Conservation (phyloP, 2,113 vertebrate species). For the Larimichthys polyactis region DNA sequence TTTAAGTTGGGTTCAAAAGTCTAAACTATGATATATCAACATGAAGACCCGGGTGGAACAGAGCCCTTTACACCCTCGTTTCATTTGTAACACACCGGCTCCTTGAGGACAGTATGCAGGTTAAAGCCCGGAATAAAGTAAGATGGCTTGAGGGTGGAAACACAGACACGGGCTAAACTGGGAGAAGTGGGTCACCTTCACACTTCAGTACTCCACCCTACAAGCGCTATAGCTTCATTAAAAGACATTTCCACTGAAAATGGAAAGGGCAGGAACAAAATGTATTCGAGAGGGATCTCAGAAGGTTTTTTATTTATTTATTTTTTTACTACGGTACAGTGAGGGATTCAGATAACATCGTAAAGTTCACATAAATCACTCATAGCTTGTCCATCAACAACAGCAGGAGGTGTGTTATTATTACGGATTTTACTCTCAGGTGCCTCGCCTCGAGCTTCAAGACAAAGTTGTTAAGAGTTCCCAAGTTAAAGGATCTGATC, state of each 20-base stretch:
- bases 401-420: neutral
- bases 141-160: constrained; percentile 69
- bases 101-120: constrained; percentile 64
- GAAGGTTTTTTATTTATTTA: neutral
- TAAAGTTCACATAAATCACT: neutral
- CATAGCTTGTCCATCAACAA: neutral
- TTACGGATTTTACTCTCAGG: neutral
- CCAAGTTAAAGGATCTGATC: neutral
- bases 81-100: constrained; percentile 38
- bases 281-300: neutral
- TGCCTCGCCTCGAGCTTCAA: neutral
- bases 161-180: constrained; percentile 76
- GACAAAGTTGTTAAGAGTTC: neutral
- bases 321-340: neutral
- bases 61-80: constrained; percentile 22
- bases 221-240: constrained; percentile 64
- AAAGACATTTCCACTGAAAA: constrained; percentile 35
- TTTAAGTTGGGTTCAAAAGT: neutral
- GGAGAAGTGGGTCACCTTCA: constrained; percentile 85
- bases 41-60: neutral
- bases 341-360: neutral
- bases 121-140: constrained; percentile 74
- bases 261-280: constrained; percentile 25
- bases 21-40: neutral
- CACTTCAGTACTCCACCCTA: constrained; percentile 52